Evolutionary conservation across 2,888 invertebrate genomes (phyloP), one percentile per base, ranked within the genome.

Genomic region (Lochmaea capreae): DNA sequence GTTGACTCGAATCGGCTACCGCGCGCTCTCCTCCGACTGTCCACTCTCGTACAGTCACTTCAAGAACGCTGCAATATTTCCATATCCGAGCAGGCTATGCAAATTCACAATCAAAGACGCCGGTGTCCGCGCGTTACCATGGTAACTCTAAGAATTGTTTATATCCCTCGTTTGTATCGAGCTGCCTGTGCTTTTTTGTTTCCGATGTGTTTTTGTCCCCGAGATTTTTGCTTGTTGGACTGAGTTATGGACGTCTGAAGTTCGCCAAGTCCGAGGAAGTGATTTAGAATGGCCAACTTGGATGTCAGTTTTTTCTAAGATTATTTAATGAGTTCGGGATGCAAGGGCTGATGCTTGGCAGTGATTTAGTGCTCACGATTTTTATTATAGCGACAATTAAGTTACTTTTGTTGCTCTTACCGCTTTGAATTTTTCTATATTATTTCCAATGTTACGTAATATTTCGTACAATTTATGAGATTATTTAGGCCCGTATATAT

Each of bases 21-120:
- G 85, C 46, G 14, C 12, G 46, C 84, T 80, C 80, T 54, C 75
- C 78, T 70, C 73, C 69, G 75, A 79, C 78, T 84, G 84, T 84
- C 85, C 84, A 84, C 82, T 83, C 79, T 42, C 63, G 84, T 85
- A 85, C 85, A 84, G 85, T 83, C 84, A 78, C 78, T 76, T 81
- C 83, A 85, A 85, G 84, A 84, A 81, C 82, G 80, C 76, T 82
- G 83, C 83, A 84, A 83, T 85, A 86, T 86, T 86, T 86, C 86
- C 86, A 86, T 86, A 86, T 86, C 85, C 81, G 85, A 85, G 85
- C 84, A 85, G 83, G 84, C 86, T 86, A 86, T 86, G 86, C 86
- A 86, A 86, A 86, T 86, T 84, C 81, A 81, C 83, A 85, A 85
- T 85, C 85, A 85, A 86, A 86, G 85, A 83, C 80, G 85, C 86